Evolutionary conservation across 1,140 invertebrate genomes (phyloP).

Genomic region (Orussus abietinus): DNA sequence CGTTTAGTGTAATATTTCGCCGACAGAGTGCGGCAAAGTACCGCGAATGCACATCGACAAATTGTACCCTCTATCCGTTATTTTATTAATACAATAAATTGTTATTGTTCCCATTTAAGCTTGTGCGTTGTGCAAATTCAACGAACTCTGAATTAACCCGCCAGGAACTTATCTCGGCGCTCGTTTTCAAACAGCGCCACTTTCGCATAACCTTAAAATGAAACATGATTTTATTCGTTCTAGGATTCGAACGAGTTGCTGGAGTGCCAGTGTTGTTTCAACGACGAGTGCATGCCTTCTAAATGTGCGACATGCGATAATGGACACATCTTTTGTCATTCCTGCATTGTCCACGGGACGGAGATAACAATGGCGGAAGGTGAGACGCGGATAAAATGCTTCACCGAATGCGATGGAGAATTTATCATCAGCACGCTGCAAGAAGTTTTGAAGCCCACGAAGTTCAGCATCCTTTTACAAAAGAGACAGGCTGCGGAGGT

Average conservation of each 20-base stretch:
- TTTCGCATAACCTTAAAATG: too few species aligned
- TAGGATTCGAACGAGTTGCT: conserved; percentile 42
- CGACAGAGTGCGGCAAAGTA: too few species aligned
- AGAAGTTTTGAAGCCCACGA: conserved; percentile 50
- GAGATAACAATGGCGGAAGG: conserved; percentile 56
- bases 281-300: conserved; percentile 59
- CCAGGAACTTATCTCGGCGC: too few species aligned
- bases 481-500: conserved; percentile 60
- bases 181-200: too few species aligned
- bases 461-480: conserved; percentile 56
- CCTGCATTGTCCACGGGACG: conserved; percentile 53
- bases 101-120: too few species aligned
- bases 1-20: conserved; percentile 14
- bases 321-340: conserved; percentile 60
- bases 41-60: too few species aligned
- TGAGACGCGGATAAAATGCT: conserved; percentile 54
- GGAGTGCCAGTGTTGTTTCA: conserved; percentile 59
- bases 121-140: too few species aligned
- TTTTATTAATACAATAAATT: too few species aligned
- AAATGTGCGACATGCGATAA: conserved; percentile 57
- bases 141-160: too few species aligned
- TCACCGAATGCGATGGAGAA: conserved; percentile 47
- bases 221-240: too few species aligned
- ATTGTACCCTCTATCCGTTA: too few species aligned
- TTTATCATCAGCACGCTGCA: conserved; percentile 53